A percentile compares a stretch with the other conserved stretches of the same genome.
Evolutionary conservation across 2,888 invertebrate genomes (phyloP).

Genomic region (Galerucella calmariensis): DNA sequence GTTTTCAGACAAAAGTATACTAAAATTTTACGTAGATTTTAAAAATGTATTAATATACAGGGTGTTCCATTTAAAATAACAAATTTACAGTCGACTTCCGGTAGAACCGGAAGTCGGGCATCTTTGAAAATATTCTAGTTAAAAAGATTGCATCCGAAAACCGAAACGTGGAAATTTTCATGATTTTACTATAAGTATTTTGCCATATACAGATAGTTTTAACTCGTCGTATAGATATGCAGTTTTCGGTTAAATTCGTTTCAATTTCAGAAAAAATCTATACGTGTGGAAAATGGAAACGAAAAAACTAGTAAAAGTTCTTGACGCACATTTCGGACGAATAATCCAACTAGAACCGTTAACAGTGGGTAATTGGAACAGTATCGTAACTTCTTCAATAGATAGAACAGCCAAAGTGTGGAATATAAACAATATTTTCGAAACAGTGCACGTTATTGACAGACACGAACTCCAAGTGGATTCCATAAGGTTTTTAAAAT

Average conservation of each 20-base stretch:
- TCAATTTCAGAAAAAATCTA: conserved; percentile 75
- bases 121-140: no score
- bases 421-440: conserved; percentile 99
- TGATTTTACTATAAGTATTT: no score
- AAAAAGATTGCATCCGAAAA: no score
- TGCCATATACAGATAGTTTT: no score
- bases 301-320: conserved; percentile 84
- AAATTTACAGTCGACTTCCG: no score
- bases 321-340: conserved; percentile 97
- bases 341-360: conserved; percentile 92
- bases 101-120: no score
- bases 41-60: no score
- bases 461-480: conserved; percentile 96
- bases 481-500: conserved; percentile 75
- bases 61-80: no score
- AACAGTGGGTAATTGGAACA: conserved; percentile 90
- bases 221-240: no score
- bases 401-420: conserved; percentile 98
- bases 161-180: no score
- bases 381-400: conserved; percentile 95
- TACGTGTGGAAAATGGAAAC: conserved; percentile 93
- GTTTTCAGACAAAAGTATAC: no score
- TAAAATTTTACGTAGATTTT: no score
- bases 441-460: conserved; percentile 96
- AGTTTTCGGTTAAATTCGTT: neutral